Evolutionary conservation across 2,797 vertebrate species (phyloP).

Genomic region (Hoplostethus atlanticus): DNA sequence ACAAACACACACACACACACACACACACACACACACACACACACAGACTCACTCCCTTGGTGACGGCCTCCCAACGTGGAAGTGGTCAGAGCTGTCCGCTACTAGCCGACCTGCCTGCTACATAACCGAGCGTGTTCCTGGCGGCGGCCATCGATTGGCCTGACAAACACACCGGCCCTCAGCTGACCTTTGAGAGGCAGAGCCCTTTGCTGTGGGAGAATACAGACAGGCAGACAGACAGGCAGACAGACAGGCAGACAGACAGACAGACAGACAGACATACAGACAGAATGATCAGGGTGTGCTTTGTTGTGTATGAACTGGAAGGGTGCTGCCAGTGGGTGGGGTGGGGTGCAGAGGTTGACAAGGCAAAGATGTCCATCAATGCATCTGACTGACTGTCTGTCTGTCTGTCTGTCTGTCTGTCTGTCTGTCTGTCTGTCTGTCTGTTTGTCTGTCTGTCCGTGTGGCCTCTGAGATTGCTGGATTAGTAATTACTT

Average conservation of each 20-base stretch:
- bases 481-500: too few species aligned
- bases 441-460: too few species aligned
- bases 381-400: constrained; percentile 34
- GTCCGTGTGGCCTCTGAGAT: neutral
- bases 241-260: constrained; percentile 33
- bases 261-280: constrained; percentile 23
- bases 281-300: constrained; percentile 10
- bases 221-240: neutral
- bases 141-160: constrained; percentile 87
- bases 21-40: neutral
- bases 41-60: constrained; percentile 51
- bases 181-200: constrained; percentile 83
- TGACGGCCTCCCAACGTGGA: constrained; percentile 85
- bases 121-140: constrained; percentile 85
- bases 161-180: constrained; percentile 78
- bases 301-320: constrained; percentile 53
- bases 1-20: constrained; percentile 15
- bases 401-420: constrained; percentile 16
- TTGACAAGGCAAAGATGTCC: constrained; percentile 52
- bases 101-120: constrained; percentile 70
- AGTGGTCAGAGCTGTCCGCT: constrained; percentile 44
- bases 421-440: neutral
- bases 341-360: constrained; percentile 7
- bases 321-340: constrained; percentile 19
- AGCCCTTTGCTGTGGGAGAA: constrained; percentile 40